Conservation (phyloP, 2,113 vertebrate species). For the Desmodus rotundus region DNA sequence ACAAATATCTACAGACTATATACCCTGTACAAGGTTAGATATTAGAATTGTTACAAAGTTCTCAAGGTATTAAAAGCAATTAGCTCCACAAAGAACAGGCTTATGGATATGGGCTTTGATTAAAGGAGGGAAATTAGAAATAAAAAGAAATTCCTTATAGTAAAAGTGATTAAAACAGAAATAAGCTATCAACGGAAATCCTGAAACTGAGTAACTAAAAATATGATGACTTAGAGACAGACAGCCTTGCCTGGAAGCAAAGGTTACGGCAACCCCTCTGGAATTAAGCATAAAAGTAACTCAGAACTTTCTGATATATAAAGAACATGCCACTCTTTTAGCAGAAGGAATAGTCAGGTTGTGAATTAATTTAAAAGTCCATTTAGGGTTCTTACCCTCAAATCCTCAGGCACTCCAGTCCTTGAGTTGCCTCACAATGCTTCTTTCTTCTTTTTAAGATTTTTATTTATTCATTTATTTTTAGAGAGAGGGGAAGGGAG, state of each 20-base stretch:
- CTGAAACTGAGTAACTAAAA: not conserved
- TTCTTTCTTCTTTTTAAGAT: not conserved
- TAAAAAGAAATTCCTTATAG: slow-evolving; percentile 31
- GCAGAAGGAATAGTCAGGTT: not conserved
- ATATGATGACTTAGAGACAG: not conserved
- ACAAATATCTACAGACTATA: slow-evolving; percentile 40
- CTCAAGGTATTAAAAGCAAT: slow-evolving; percentile 27
- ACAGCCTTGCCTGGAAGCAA: slow-evolving; percentile 3
- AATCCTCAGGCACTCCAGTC: not conserved
- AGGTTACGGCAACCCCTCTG: not conserved
- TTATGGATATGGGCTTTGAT: not conserved
- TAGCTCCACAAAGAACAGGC: slow-evolving; percentile 18
- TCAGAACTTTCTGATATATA: not conserved
- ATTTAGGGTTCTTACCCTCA: not conserved
- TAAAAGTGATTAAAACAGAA: slow-evolving; percentile 40
- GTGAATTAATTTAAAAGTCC: not conserved
- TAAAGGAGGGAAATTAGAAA: not conserved
- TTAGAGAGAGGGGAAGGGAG: no score
- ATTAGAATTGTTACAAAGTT: not conserved
- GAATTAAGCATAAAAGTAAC: slow-evolving; percentile 1
- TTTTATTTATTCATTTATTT: no score
- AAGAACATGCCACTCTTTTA: not conserved
- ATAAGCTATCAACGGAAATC: slow-evolving; percentile 31
- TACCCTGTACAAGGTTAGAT: not conserved
- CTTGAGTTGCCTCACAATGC: not conserved